A percentile compares a stretch with the other conserved stretches of the same genome.
Conservation (phyloP, 2,113 vertebrate species). For the Paralichthys olivaceus region DNA sequence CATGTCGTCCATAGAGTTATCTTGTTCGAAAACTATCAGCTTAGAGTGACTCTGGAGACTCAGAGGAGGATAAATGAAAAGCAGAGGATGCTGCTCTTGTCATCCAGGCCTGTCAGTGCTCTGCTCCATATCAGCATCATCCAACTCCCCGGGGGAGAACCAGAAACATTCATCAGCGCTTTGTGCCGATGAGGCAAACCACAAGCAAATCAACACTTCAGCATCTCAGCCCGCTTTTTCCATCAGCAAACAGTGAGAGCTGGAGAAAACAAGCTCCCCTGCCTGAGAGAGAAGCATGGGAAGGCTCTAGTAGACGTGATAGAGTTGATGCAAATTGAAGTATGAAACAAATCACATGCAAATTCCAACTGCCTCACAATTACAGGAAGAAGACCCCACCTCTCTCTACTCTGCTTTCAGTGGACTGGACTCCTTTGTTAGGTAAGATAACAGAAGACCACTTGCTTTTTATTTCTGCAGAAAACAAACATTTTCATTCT, state of each 20-base stretch:
- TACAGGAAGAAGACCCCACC: slow-evolving; percentile 39
- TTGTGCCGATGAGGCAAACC: slow-evolving; percentile 13
- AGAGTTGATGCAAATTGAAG: slow-evolving; percentile 39
- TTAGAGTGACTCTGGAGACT: not conserved
- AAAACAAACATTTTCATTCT: not conserved
- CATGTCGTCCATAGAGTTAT: no score
- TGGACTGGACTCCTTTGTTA: not conserved
- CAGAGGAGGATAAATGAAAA: not conserved
- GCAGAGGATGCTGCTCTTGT: not conserved
- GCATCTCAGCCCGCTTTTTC: slow-evolving; percentile 3
- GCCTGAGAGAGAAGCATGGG: not conserved
- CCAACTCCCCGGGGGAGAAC: not conserved
- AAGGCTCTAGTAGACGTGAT: not conserved
- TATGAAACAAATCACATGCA: slow-evolving; percentile 49
- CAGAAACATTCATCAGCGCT: slow-evolving; percentile 20
- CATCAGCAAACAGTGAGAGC: not conserved
- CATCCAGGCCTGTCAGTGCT: not conserved
- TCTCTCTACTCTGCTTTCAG: slow-evolving; percentile 6
- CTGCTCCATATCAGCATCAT: slow-evolving; percentile 10
- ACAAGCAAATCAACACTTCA: slow-evolving; percentile 46
- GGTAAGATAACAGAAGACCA: not conserved
- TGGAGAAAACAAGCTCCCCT: not conserved
- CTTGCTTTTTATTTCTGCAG: no score
- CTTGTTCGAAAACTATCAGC: not conserved
- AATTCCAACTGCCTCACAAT: slow-evolving; percentile 41